Evolutionary conservation across 2,888 invertebrate genomes (phyloP).

Genomic region (Alloplasta piceator): DNA sequence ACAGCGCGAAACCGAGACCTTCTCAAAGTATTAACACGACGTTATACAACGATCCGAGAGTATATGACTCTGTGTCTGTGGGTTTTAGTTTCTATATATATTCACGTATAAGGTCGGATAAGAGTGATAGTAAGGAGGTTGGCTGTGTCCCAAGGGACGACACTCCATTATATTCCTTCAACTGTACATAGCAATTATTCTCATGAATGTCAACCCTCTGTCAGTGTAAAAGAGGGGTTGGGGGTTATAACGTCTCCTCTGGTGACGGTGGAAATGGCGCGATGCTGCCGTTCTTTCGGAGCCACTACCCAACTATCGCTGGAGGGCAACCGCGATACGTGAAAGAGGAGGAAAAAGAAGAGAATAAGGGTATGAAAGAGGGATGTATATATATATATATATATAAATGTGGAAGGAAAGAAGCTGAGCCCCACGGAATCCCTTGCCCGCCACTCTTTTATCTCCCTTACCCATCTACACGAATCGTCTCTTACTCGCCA

Average conservation of each 20-base stretch:
- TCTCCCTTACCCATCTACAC: slow-evolving; percentile 54
- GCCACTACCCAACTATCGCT: slow-evolving; percentile 17
- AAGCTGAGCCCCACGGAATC: slow-evolving; percentile 45
- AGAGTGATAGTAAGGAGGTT: slow-evolving; percentile 35
- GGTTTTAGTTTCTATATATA: slow-evolving; percentile 3
- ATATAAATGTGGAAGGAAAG: neutral
- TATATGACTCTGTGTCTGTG: slow-evolving; percentile 2
- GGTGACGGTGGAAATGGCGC: slow-evolving; percentile 4
- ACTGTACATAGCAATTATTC: slow-evolving; percentile 71
- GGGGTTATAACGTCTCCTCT: slow-evolving; percentile 53
- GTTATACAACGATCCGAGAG: slow-evolving; percentile 14
- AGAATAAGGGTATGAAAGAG: neutral
- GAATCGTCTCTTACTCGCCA: slow-evolving; percentile 57
- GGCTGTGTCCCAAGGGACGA: slow-evolving; percentile 57
- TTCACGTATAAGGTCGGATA: slow-evolving; percentile 24
- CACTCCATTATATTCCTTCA: slow-evolving; percentile 65
- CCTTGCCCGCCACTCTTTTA: slow-evolving; percentile 60
- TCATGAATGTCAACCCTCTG: slow-evolving; percentile 69
- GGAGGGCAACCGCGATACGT: slow-evolving; percentile 34
- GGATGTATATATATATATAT: neutral
- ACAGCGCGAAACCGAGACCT: slow-evolving; percentile 19
- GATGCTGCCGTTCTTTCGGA: slow-evolving; percentile 34
- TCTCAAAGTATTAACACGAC: slow-evolving; percentile 34
- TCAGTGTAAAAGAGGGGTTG: slow-evolving; percentile 41
- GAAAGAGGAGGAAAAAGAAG: slow-evolving; percentile 22